A percentile compares a stretch with the other conserved stretches of the same genome.
Conservation (phyloP, 2,797 vertebrate species). For the Onychomys leucogaster region DNA sequence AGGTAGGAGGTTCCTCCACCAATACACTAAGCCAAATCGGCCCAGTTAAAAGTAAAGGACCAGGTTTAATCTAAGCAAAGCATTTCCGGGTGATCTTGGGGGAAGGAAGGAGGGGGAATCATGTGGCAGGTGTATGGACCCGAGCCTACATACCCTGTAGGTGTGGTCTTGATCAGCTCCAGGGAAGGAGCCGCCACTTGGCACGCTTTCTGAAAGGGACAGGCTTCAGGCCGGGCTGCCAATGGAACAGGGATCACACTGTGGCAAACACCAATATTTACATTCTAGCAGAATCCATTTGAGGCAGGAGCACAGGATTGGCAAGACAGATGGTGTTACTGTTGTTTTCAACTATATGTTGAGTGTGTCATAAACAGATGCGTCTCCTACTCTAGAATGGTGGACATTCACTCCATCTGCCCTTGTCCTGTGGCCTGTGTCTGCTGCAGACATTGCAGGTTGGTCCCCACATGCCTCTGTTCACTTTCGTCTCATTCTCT, state of each 20-base stretch:
- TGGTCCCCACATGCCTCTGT: background rate
- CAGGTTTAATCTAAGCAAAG: too few species aligned
- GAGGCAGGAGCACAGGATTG: background rate
- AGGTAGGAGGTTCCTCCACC: too few species aligned
- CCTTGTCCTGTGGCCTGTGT: background rate
- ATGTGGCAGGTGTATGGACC: too few species aligned
- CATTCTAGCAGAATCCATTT: background rate
- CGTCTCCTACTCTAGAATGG: background rate
- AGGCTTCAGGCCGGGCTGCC: too few species aligned
- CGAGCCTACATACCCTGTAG: too few species aligned
- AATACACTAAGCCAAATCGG: too few species aligned
- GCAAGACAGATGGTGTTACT: background rate
- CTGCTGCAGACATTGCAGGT: background rate
- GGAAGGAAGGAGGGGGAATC: too few species aligned
- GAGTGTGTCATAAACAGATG: background rate
- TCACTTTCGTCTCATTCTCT: conserved; percentile 20
- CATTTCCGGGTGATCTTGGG: too few species aligned
- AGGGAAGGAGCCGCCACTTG: too few species aligned
- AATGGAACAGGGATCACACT: background rate
- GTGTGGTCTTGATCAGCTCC: too few species aligned
- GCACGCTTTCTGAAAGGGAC: too few species aligned
- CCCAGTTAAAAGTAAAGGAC: too few species aligned
- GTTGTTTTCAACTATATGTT: background rate
- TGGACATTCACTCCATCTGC: background rate
- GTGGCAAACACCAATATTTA: background rate